phyloP scores from a whole-genome alignment of 2,113 vertebrate genomes.

The Thamnophis sirtalis region DNA sequence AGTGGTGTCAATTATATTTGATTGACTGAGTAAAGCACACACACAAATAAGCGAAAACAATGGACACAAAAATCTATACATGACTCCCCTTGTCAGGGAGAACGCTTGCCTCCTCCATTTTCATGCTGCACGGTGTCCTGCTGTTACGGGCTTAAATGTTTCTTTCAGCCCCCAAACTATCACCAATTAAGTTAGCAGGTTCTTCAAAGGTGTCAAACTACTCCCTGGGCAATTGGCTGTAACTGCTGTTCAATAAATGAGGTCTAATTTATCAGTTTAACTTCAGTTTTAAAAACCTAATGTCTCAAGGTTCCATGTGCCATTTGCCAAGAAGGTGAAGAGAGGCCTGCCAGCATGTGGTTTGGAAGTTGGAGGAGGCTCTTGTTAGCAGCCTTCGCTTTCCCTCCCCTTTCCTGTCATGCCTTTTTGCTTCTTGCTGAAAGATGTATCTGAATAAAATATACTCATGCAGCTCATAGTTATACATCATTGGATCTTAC shows the following conservation, averaged over 20 bases:
- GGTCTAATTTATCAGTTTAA: constrained; percentile 99
- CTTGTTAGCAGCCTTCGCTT: constrained; percentile 24
- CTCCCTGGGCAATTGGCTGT: constrained; percentile 85
- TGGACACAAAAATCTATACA: constrained; percentile 99
- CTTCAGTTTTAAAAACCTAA: constrained; percentile 85
- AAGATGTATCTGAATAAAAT: constrained; percentile 55
- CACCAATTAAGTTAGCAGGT: constrained; percentile 93
- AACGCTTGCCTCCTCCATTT: constrained; percentile 87
- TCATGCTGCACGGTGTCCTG: constrained; percentile 79
- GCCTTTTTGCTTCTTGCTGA: constrained; percentile 31
- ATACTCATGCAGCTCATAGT: not conserved
- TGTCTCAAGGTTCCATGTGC: constrained; percentile 68
- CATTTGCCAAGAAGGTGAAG: constrained; percentile 62
- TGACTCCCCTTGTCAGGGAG: constrained; percentile 94
- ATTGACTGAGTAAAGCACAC: constrained; percentile 99
- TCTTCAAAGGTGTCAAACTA: constrained; percentile 82
- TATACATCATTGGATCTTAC: not conserved
- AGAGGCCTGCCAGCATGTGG: constrained; percentile 38
- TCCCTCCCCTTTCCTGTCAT: constrained; percentile 13
- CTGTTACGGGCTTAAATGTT: constrained; percentile 83
- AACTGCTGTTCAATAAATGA: constrained; percentile 95
- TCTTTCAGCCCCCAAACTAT: constrained; percentile 81
- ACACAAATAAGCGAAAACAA: constrained; percentile 99
- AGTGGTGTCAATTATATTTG: constrained; percentile 99
- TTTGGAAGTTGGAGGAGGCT: constrained; percentile 41